Base-by-base conservation (phyloP, 2,113 vertebrate genomes). In the Centrocercus urophasianus region DNA sequence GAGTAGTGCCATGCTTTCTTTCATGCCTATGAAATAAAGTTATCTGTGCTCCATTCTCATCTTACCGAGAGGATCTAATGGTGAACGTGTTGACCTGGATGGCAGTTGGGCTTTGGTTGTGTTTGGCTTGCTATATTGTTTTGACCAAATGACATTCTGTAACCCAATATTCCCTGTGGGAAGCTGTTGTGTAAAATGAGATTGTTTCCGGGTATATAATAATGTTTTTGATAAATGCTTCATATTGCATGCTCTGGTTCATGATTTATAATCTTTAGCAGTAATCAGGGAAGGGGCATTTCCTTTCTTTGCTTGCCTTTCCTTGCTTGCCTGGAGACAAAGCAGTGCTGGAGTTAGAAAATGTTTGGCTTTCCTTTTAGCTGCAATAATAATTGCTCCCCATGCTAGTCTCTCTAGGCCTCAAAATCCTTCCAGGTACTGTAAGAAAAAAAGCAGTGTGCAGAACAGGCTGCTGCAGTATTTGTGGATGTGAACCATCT, bases 161-260 rank as follows among this genome's bases (percentile, higher is more conserved):
- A 83, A 63, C 28, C 24, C 52, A n/a, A 67, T 67, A 76, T n/a
- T 75, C 63, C 64, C 52, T 22, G 45, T 0, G 30, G 83, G 83
- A 93, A 81, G 59, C 42, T 0, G 14, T 45, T 72, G 87, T 71
- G 52, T 73, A 72, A 88, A 93, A 76, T 12, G n/a, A 63, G 87
- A 10, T 65, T 30, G 59, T 73, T 95, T 90, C 83, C 2, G 9
- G 36, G 36, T 77, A 42, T 52, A 36, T 59, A 73, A 72, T 67
- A n/a, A 88, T n/a, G 65, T 4, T 84, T 88, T 80, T 88, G 79
- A 93, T 93, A 81, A 90, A 95, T 48, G 79, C 2, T 84, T 20
- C 40, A 16, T 40, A 18, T n/a, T 80, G 40, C 28, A 11, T n/a
- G 63, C 59, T 47, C 36, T 34, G 48, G 38, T 38, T 80, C 34